Conservation (phyloP, 2,113 vertebrate genomes). For the Phalacrocorax pelagicus region DNA sequence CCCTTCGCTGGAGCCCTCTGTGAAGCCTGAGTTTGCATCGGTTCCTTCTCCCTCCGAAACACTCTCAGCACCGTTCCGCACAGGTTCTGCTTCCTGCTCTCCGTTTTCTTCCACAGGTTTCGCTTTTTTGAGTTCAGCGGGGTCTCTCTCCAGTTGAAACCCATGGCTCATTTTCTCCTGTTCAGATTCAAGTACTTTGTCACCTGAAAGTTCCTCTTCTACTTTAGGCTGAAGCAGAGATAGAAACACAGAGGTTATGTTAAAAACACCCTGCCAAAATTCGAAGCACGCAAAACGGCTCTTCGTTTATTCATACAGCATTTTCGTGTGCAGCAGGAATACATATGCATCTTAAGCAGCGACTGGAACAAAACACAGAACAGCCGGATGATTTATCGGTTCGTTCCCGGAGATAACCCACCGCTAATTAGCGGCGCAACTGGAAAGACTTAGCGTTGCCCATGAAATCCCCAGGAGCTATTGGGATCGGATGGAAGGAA, state of each 20-base stretch:
- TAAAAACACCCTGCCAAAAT: background rate
- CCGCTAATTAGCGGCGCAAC: background rate
- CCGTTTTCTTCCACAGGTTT: conserved; percentile 85
- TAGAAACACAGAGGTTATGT: background rate
- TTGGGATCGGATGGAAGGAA: background rate
- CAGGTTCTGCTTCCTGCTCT: conserved; percentile 81
- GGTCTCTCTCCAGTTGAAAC: conserved; percentile 67
- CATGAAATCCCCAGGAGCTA: background rate
- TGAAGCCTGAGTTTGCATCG: conserved; percentile 72
- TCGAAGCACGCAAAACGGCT: rapidly evolving
- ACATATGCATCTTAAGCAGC: too few species aligned
- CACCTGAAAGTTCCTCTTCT: conserved; percentile 74
- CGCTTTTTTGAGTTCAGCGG: conserved; percentile 51
- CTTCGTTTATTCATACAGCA: rapidly evolving
- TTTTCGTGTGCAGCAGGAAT: background rate
- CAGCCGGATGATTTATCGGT: background rate
- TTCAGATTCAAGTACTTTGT: conserved; percentile 75
- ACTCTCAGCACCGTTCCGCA: conserved; percentile 88
- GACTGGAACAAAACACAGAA: background rate
- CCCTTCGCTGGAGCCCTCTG: conserved; percentile 75
- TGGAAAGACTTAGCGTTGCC: background rate
- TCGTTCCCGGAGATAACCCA: background rate
- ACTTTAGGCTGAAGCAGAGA: conserved; percentile 74
- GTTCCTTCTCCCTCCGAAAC: conserved; percentile 83
- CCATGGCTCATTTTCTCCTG: conserved; percentile 75